Evolutionary conservation across 2,113 vertebrate genomes (phyloP), one percentile per base, ranked within the genome.

Genomic region (Blennius ocellaris): DNA sequence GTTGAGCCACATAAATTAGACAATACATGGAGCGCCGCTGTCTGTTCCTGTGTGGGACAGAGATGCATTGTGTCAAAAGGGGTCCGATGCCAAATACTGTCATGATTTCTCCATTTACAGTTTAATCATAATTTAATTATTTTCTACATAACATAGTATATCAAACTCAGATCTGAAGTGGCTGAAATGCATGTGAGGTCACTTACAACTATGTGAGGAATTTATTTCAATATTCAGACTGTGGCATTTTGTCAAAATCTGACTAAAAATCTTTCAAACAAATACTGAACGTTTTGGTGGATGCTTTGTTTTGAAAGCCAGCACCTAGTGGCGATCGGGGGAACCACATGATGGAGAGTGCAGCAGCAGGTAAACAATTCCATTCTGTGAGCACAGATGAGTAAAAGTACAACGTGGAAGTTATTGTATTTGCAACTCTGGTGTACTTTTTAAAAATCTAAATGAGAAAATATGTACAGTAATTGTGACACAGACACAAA

Each of bases 271-370:
- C 21, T 30, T 30, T 30, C 21, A 30, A 30, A 30, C 21, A 4
- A 4, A 30, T 4, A 30, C 21, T 30, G 21, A 30, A 30, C n/a
- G 6, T 47, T 47, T 47, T 47, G 10, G 2, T 47, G 5, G 5
- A 14, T 47, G 21, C 6, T 47, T n/a, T 14, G 5, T 45, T 45
- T 45, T 45, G 4, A 45, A 45, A 54, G 1, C 6, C 47, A 55
- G 43, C 30, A 37, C 52, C 55, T 47, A 66, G 48, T 71, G 57
- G 61, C 12, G 51, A 63, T 68, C 50, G 37, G 14, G 17, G 17
- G 56, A 78, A 47, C 15, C 15, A 8, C 21, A 47, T 3, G 15
- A 5, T n/a, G 50, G 11, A 69, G 39, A 6, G 41, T 9, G 16
- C 5, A 56, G 40, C 12, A 64, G 69, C 12, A 1, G 47, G 8